These are phyloP conservation scores for Brachionus rubens DNA, from an alignment of 1,140 invertebrate genomes.

Conservation along the genomic window DNA sequence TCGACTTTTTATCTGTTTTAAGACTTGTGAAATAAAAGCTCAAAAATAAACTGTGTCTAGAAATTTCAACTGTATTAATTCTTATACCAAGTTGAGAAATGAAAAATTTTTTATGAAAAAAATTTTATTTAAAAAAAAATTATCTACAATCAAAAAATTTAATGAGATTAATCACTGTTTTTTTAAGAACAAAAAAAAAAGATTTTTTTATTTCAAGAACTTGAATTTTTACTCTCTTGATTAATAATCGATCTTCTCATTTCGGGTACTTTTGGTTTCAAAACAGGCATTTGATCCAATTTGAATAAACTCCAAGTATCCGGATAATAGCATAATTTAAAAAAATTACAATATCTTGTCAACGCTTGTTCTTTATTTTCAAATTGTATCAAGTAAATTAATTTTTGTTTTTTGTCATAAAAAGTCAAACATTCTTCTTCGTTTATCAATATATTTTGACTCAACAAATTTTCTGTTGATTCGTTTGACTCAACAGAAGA, in stretches of 20 bases:
- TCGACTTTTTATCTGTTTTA: too few relatives aligned
- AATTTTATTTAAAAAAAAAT: too few relatives aligned
- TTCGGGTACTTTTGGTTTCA: slow-evolving; percentile 22
- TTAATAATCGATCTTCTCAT: not conserved
- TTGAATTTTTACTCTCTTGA: not conserved
- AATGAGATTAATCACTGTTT: too few relatives aligned
- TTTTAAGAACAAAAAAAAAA: too few relatives aligned
- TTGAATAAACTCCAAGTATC: slow-evolving; percentile 17
- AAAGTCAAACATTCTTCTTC: slow-evolving; percentile 43
- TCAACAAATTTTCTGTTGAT: not conserved
- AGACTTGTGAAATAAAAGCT: too few relatives aligned
- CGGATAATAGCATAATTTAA: slow-evolving; percentile 1
- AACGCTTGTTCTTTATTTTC: slow-evolving; percentile 7
- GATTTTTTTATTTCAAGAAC: not conserved
- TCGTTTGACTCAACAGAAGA: too few relatives aligned
- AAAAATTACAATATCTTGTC: slow-evolving; percentile 11
- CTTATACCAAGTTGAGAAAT: too few relatives aligned
- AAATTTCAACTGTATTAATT: too few relatives aligned
- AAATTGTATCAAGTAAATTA: not conserved
- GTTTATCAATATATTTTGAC: not conserved
- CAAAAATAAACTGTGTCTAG: too few relatives aligned
- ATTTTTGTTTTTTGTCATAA: slow-evolving; percentile 28
- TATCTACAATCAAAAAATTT: too few relatives aligned
- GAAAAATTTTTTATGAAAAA: too few relatives aligned
- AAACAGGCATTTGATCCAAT: slow-evolving; percentile 28